Evolutionary conservation across 2,797 vertebrate genomes (phyloP).

Genomic region (Cheirogaleus major): DNA sequence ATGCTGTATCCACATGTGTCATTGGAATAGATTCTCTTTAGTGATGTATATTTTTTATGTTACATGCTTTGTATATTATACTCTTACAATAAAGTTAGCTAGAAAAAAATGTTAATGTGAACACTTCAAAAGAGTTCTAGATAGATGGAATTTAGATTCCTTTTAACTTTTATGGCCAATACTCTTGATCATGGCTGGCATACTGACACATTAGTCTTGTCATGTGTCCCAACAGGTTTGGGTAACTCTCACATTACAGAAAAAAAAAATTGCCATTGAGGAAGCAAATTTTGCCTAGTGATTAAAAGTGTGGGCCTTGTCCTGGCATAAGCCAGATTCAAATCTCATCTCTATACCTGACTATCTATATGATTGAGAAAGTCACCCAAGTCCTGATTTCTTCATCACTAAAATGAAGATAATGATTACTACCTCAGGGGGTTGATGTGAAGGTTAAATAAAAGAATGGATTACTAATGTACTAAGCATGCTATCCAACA

Average conservation of each 20-base stretch:
- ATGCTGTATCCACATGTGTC: background rate
- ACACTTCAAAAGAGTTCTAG: conserved; percentile 31
- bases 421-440: background rate
- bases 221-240: background rate
- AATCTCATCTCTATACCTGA: background rate
- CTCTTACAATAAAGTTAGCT: background rate
- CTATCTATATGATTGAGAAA: background rate
- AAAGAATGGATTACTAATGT: background rate
- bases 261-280: background rate
- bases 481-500: background rate
- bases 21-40: background rate
- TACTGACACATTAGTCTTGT: background rate
- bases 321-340: background rate
- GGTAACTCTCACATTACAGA: background rate
- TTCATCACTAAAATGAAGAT: background rate
- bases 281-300: background rate
- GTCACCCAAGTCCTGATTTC: background rate
- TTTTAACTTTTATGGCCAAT: background rate
- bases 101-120: background rate
- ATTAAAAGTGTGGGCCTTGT: background rate
- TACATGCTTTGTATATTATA: background rate
- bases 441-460: background rate
- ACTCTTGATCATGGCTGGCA: background rate
- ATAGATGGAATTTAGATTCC: background rate
- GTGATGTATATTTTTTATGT: background rate